A percentile compares a stretch with the other conserved stretches of the same genome.
Conservation (phyloP, 2,113 vertebrate genomes). For the Probosciger aterrimus region DNA sequence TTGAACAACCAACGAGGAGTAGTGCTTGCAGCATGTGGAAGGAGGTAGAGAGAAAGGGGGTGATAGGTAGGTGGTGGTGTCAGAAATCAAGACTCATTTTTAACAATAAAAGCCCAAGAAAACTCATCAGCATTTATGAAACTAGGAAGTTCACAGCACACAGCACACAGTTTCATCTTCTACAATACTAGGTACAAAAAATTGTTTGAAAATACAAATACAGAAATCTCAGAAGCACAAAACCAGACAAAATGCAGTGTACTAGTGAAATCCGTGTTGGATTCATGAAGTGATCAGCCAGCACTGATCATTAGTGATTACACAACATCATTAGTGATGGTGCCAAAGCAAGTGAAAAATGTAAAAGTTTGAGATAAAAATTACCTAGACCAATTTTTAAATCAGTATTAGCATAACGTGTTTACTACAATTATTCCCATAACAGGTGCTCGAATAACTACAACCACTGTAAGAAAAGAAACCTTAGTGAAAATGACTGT, state of each 20-base stretch:
- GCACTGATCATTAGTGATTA: too few species aligned
- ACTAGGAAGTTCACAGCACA: not conserved
- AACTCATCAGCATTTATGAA: not conserved
- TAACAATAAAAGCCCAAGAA: not conserved
- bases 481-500: not conserved
- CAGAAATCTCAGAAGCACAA: not conserved
- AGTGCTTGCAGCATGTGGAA: not conserved
- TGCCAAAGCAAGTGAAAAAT: not conserved
- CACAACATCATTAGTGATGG: not conserved
- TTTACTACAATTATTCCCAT: not conserved
- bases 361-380: not conserved
- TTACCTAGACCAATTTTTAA: not conserved
- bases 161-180: not conserved
- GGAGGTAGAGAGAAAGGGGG: not conserved
- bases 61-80: not conserved
- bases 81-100: not conserved
- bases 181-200: not conserved
- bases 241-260: not conserved
- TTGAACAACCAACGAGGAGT: not conserved
- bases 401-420: not conserved
- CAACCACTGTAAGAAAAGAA: not conserved
- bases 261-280: not conserved
- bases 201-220: not conserved
- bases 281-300: not conserved
- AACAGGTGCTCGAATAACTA: not conserved